phyloP scores from a whole-genome alignment of 2,888 invertebrate species.

The Meganola albula region DNA sequence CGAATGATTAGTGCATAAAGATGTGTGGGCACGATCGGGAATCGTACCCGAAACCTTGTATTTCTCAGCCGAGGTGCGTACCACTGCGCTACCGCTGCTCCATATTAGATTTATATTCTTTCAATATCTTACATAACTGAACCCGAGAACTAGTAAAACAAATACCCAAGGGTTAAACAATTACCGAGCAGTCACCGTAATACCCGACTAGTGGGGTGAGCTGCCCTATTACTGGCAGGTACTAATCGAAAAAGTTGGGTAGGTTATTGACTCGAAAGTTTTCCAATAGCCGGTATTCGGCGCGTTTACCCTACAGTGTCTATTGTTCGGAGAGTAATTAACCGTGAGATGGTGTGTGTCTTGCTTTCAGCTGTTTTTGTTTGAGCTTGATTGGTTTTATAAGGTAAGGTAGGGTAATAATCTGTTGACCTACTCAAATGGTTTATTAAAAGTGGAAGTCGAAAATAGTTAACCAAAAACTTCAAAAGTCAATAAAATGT shows the following conservation, averaged over 20 bases:
- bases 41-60: background rate
- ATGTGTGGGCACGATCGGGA: no score
- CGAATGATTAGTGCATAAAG: background rate
- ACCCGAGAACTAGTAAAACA: slow-evolving; percentile 25
- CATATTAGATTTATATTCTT: slow-evolving; percentile 5
- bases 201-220: slow-evolving; percentile 35
- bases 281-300: slow-evolving; percentile 40
- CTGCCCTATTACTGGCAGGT: slow-evolving; percentile 42
- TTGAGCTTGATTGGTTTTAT: no score
- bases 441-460: no score
- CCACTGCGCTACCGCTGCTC: background rate
- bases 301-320: slow-evolving; percentile 25
- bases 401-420: no score
- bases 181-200: slow-evolving; percentile 30
- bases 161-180: slow-evolving; percentile 27
- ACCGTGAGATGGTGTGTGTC: slow-evolving; percentile 9
- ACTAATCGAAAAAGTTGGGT: slow-evolving; percentile 49
- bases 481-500: no score
- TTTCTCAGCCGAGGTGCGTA: background rate
- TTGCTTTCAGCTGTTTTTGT: background rate
- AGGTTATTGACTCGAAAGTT: slow-evolving; percentile 49
- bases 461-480: no score
- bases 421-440: no score
- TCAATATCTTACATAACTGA: slow-evolving; percentile 20
- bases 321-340: slow-evolving; percentile 29